A percentile compares a stretch with the other conserved stretches of the same genome.
Conservation (phyloP, 2,888 invertebrate genomes). For the Hyles lineata region DNA sequence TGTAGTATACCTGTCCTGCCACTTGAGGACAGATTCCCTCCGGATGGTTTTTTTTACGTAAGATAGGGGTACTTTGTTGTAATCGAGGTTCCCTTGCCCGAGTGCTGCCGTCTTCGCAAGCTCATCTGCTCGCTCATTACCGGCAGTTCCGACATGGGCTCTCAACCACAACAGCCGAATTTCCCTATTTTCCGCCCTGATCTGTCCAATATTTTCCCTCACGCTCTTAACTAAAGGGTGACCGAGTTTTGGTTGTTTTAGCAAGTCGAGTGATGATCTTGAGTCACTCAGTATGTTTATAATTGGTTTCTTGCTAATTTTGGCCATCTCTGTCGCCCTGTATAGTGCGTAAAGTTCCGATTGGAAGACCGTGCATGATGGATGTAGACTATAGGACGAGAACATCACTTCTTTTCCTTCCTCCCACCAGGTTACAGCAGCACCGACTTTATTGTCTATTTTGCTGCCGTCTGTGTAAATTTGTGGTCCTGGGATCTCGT, state of each 20-base stretch:
- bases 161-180: conserved; percentile 32
- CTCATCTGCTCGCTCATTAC: conserved; percentile 10
- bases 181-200: not conserved
- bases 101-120: not conserved
- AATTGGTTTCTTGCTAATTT: not conserved
- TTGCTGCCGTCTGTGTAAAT: conserved; percentile 32
- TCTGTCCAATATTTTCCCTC: not conserved
- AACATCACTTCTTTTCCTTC: not conserved
- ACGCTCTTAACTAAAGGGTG: conserved; percentile 18
- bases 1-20: not conserved
- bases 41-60: not conserved
- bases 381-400: not conserved
- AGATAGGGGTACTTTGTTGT: not conserved
- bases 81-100: not conserved
- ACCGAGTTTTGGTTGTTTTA: not conserved
- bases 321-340: not conserved
- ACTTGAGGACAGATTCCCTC: not conserved
- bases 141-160: conserved; percentile 4
- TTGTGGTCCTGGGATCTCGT: conserved; percentile 20
- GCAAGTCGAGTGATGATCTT: conserved; percentile 31
- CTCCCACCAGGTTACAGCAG: not conserved
- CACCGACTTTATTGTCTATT: conserved; percentile 10
- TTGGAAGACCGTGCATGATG: not conserved
- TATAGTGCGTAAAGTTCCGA: not conserved
- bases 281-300: conserved; percentile 29